Percentiles rank a stretch among this genome's conserved stretches.
phyloP scores from a whole-genome alignment of 2,797 vertebrate species.

The Phyllotis vaccarum region DNA sequence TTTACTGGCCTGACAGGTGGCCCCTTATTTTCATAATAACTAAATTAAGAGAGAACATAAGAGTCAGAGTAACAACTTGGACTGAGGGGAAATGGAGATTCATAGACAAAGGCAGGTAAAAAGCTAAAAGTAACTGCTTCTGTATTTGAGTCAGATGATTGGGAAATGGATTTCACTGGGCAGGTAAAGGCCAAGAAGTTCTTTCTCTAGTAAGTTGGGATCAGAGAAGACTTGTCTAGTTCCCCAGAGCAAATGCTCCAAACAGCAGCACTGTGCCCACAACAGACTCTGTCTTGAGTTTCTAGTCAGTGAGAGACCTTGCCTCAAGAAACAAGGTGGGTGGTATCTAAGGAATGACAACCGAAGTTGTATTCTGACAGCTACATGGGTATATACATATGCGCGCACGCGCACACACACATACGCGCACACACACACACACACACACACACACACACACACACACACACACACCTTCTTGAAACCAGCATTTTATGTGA shows the following conservation, averaged over 20 bases:
- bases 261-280: rapidly evolving
- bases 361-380: neutral
- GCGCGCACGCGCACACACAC: neutral
- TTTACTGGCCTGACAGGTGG: rapidly evolving
- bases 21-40: rapidly evolving
- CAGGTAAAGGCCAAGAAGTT: neutral
- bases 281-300: rapidly evolving
- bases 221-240: rapidly evolving
- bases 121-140: neutral
- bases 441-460: neutral
- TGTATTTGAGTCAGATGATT: rapidly evolving
- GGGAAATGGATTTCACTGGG: rapidly evolving
- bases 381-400: neutral
- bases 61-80: rapidly evolving
- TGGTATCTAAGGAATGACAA: neutral
- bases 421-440: neutral
- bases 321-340: neutral
- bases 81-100: rapidly evolving
- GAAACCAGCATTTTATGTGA: neutral
- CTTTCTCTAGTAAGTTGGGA: rapidly evolving
- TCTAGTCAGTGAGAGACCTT: neutral
- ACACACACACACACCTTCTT: neutral
- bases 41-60: rapidly evolving
- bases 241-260: rapidly evolving
- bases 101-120: neutral